Conservation (phyloP, 2,888 invertebrate species). For the Copidosoma aretas region DNA sequence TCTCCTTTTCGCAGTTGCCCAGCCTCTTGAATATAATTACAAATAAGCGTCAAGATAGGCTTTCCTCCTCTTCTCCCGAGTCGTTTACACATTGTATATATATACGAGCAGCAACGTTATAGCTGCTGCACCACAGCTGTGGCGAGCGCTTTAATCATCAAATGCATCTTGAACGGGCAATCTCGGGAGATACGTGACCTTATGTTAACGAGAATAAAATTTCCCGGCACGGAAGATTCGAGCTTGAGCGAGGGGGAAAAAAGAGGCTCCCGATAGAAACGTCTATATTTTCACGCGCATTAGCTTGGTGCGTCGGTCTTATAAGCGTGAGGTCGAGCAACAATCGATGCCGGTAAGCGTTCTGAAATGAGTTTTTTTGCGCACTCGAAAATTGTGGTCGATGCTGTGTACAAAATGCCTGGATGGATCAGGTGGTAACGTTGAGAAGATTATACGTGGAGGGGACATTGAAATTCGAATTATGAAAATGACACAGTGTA, state of each 20-base stretch:
- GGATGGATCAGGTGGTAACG: too few species aligned
- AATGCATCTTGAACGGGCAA: conserved; percentile 41
- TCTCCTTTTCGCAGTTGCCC: conserved; percentile 8
- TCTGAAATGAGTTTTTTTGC: too few species aligned
- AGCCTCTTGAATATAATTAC: conserved; percentile 37
- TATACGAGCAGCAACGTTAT: background rate
- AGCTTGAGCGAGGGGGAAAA: background rate
- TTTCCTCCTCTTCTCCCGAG: conserved; percentile 9
- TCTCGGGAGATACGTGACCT: conserved; percentile 38
- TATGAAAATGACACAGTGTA: too few species aligned
- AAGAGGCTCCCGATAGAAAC: conserved; percentile 18
- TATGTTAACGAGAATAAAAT: conserved; percentile 41
- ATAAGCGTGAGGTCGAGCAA: too few species aligned
- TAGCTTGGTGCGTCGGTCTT: too few species aligned
- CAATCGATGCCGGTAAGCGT: too few species aligned
- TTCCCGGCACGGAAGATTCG: conserved; percentile 8
- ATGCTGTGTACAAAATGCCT: too few species aligned
- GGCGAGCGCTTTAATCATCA: conserved; percentile 38
- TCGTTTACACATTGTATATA: conserved; percentile 35
- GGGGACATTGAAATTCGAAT: too few species aligned
- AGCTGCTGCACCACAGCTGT: background rate
- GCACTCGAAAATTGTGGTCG: too few species aligned
- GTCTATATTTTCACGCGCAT: conserved; percentile 10
- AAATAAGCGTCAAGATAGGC: conserved; percentile 20
- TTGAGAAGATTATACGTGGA: too few species aligned